Base-by-base conservation (phyloP, 2,888 invertebrate genomes). In the Drosophila kanekoi region DNA sequence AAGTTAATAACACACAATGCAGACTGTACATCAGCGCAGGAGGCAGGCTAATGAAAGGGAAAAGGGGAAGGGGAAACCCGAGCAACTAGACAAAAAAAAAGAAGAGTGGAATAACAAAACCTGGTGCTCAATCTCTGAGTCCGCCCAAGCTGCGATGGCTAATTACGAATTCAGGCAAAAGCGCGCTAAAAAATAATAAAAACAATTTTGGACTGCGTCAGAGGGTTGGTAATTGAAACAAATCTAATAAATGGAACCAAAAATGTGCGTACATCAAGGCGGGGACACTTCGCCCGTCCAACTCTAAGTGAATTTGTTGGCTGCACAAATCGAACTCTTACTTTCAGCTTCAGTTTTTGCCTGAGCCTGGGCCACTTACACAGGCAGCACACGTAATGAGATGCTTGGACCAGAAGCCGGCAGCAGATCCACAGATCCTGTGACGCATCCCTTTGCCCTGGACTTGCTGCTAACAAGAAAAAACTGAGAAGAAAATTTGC, bases 181-280 rank as follows among this genome's bases (percentile, higher is more conserved):
- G 59, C 62, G 68, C 61, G 48, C 51, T 64, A 56, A 72, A 74
- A 72, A 70, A 68, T 62, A 72, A 68, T 52, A 77, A 76, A 79
- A 79, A 56, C 65, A 64, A 73, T 68, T 71, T 68, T n/a, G 49
- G 60, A 37, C n/a, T 20, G 18, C 32, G 33, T 1, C 23, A 13
- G 54, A 61, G 76, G 44, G 79, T 44, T 43, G 81, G 79, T 85
- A 89, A 89, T 87, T 85, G 86, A 85, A 80, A 75, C 79, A 84
- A 90, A 89, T 89, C 90, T 86, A 90, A 91, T 90, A 90, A 90
- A 89, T 83, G 83, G 84, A 81, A 89, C 87, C 89, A 83, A 80
- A 87, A 87, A 87, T 88, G 88, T 87, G 86, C 86, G 85, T 81
- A 76, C 87, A 84, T 85, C 80, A 76, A 70, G 80, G 13, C 43